Evolutionary conservation across 2,797 vertebrate genomes (phyloP).

Genomic region (Periophthalmus magnuspinnatus): DNA sequence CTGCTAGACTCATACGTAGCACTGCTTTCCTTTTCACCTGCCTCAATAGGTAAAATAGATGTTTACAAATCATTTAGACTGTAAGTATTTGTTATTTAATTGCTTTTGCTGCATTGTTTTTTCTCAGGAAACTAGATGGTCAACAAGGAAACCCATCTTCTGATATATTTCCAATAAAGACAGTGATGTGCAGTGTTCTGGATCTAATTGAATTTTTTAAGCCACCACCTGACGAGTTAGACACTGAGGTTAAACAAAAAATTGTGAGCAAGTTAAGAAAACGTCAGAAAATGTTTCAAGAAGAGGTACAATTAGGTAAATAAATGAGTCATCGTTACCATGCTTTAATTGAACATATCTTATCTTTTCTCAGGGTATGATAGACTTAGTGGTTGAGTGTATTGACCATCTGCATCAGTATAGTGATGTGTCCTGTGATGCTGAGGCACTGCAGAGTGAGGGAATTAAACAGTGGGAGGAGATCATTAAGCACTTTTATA

Average conservation of each 20-base stretch:
- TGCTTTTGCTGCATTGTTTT: not conserved
- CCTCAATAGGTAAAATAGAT: constrained; percentile 85
- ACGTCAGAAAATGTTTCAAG: constrained; percentile 93
- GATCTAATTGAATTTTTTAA: constrained; percentile 91
- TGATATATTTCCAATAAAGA: constrained; percentile 75
- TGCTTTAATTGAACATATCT: not conserved
- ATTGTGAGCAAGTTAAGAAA: constrained; percentile 82
- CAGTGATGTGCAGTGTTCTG: constrained; percentile 82
- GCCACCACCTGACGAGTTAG: constrained; percentile 77
- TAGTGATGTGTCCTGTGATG: constrained; percentile 82
- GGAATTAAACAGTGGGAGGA: constrained; percentile 85
- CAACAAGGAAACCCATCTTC: constrained; percentile 75
- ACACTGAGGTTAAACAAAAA: constrained; percentile 86
- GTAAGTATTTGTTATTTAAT: not conserved
- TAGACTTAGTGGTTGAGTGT: constrained; percentile 88
- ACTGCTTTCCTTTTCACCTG: constrained; percentile 85
- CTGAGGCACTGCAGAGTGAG: constrained; percentile 82
- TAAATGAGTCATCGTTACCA: not conserved
- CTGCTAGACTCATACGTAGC: constrained; percentile 88
- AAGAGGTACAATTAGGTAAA: constrained; percentile 82
- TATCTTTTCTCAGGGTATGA: constrained; percentile 81
- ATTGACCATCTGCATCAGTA: constrained; percentile 89
- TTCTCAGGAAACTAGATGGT: constrained; percentile 82
- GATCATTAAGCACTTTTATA: constrained; percentile 86
- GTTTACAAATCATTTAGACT: not conserved